Base-by-base conservation (phyloP, 2,113 vertebrate genomes). In the Steatornis caripensis region DNA sequence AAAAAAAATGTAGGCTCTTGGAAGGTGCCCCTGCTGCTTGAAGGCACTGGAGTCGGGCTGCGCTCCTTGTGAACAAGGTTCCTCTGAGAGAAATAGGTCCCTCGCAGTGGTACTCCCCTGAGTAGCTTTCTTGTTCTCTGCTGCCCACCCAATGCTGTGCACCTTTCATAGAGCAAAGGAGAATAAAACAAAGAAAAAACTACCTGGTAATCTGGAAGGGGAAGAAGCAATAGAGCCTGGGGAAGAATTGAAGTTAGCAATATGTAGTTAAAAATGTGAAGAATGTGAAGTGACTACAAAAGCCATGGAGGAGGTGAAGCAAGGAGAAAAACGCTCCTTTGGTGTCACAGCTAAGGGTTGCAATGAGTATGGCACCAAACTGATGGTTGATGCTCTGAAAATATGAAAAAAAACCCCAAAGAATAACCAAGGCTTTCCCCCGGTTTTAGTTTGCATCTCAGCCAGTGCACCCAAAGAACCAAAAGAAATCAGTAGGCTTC, bases 341-440 rank as follows among this genome's bases (percentile, higher is more conserved):
- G 76, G 29, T 60, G 18, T 15, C 62, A 19, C 30, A 74, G 51
- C 62, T 78, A 30, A 23, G 66, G 18, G 12, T 21, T 24, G 51
- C 37, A 20, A 0, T 53, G 24, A 12, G 15, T 23, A 2, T 0
- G 5, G 5, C 49, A 22, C 41, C 30, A 55, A 10, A 20, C 23
- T 64, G 15, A 20, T 36, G 62, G 30, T 2, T 48, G 45, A 37
- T 87, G 13, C 32, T 90, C 72, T 58, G 68, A 72, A 83, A 90
- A 72, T 0, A 16, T 7, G 15, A 9, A 2, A 19, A n/a, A 53
- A 16, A 20, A 12, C 4, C 1, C 5, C 43, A 51, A 11, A 29
- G 19, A 71, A 34, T 51, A 34, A 45, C 4, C 18, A 37, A 69
- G 27, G 8, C 4, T 82, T 84, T n/a, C 4, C 43, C 6, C 9